Base-by-base conservation (phyloP, 2,113 vertebrate genomes). In the Leptocoma aspasia region DNA sequence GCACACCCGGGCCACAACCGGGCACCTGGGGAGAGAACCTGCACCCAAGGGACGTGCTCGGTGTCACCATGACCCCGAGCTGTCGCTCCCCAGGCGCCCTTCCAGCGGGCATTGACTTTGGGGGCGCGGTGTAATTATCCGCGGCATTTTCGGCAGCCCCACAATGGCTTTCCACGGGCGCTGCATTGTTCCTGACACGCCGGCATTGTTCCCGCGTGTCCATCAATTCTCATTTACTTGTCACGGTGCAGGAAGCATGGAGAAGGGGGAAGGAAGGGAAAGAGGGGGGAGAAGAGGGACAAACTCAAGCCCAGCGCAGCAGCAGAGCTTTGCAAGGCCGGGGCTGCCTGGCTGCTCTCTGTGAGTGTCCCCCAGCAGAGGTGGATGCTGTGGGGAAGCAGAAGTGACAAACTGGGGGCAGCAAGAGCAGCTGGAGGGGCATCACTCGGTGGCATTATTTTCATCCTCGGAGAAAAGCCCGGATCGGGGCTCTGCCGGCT, bases 141-240 rank as follows among this genome's bases (percentile, higher is more conserved):
- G 69, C 53, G 90, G 86, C 92, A 31, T 90, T 97, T 88, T 80
- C 88, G 39, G 88, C 81, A 47, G 80, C 60, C 90, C 79, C 85
- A 97, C 96, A 97, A 97, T 97, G 80, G 96, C 65, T 92, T 96
- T 96, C 90, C 79, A 71, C 13, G 64, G 80, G 90, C 70, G 1
- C 39, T 31, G 66, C 93, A 97, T 97, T 97, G 96, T 97, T 95
- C 94, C 92, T 68, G 89, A 79, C 94, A 92, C 84, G 53, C 89
- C 88, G 7, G 13, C 92, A 97, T 97, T 97, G 96, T 97, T 96
- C 82, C 87, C 33, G 41, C 54, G 24, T 64, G 95, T 61, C 84
- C 85, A 97, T 97, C 95, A 91, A 97, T 97, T 94, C 94, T 96
- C 96, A 97, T 97, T 97, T 97, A 94, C 95, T 95, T 97, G 97